These are phyloP conservation scores for Baronia brevicornis DNA, from an alignment of 2,888 invertebrate genomes.

Conservation along the genomic window DNA sequence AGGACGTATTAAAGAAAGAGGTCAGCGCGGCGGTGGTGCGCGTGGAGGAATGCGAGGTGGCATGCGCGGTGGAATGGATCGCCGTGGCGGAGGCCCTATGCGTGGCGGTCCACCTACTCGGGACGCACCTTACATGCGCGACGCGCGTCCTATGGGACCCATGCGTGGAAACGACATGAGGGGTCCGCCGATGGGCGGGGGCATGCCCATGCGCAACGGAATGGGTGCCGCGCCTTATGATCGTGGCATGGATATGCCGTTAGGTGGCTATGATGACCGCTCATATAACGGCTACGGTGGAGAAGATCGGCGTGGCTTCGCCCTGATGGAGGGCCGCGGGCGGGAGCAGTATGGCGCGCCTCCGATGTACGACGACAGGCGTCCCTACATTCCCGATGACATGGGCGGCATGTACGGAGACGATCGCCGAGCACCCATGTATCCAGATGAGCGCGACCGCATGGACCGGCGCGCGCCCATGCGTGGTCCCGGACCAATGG, in stretches of 20 bases:
- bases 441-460: conserved; percentile 53
- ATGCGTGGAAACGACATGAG: conserved; percentile 64
- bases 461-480: conserved; percentile 46
- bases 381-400: conserved; percentile 32
- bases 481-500: conserved; percentile 39
- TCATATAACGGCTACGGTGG: conserved; percentile 61
- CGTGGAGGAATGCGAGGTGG: conserved; percentile 58
- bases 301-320: conserved; percentile 62
- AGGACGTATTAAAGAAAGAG: conserved; percentile 84
- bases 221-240: conserved; percentile 61
- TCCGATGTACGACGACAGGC: conserved; percentile 42
- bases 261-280: conserved; percentile 55
- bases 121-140: conserved; percentile 44
- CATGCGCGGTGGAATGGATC: conserved; percentile 56
- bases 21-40: conserved; percentile 69
- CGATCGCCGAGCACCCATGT: conserved; percentile 50
- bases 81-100: conserved; percentile 46
- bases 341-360: conserved; percentile 55
- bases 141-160: conserved; percentile 39
- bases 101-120: conserved; percentile 41
- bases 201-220: conserved; percentile 39
- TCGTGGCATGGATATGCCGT: conserved; percentile 41
- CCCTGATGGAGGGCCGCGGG: conserved; percentile 52
- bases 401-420: conserved; percentile 36
- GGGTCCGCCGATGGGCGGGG: conserved; percentile 36